Base-by-base conservation (phyloP, 2,888 invertebrate genomes). In the Drosophila nigricruria region DNA sequence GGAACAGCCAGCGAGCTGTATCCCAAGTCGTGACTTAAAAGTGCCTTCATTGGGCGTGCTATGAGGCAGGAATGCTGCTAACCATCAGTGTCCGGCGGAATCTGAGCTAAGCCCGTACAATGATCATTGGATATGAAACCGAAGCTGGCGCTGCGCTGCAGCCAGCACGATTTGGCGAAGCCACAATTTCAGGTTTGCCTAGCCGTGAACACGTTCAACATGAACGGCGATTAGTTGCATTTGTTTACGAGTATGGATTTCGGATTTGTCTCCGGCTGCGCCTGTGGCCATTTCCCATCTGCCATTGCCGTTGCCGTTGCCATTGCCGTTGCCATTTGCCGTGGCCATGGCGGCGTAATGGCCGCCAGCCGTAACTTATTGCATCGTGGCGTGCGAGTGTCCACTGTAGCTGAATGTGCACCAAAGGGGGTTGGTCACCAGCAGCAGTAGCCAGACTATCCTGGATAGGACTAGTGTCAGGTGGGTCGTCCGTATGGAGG, bases 211-310 rank as follows among this genome's bases (percentile, higher is more conserved):
- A 84, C 84, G 87, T 88, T 84, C 82, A 72, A 90, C 89, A 88
- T 86, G 87, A 89, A 79, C 79, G 83, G 84, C 88, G 91, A 91
- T 91, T 91, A 91, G 89, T 88, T 91, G 91, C 91, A 91, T 91
- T 91, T 91, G 91, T 91, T 91, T 91, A 91, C 79, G 91, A 90
- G 90, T 88, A 88, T 84, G 90, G 91, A 91, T 91, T 91, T 88
- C 69, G 89, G 89, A 88, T 88, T 88, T 88, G 87, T 89, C 82
- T 82, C 82, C 78, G 77, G 74, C 79, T 81, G 77, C 73, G 86
- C 65, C 74, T 36, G 30, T 56, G 59, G 61, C 43, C 77, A 76
- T 69, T 69, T 61, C 70, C 53, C 53, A 53, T 10, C 23, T 18
- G 38, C 53, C 36, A n/a, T 3, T 47, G 38, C 38, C 38, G 2